Conservation (phyloP, 2,797 vertebrate species). For the Myotis myotis region DNA sequence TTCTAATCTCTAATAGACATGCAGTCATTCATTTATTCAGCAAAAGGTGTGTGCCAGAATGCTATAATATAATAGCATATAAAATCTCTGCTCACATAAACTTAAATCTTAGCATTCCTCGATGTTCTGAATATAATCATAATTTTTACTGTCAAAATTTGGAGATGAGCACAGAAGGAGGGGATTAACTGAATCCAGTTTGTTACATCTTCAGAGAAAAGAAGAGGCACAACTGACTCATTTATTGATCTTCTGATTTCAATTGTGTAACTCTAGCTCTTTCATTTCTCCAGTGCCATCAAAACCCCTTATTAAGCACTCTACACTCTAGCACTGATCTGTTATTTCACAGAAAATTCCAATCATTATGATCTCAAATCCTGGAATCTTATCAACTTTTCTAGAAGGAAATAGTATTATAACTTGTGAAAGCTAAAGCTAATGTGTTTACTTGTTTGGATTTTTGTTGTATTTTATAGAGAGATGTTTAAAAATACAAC, state of each 20-base stretch:
- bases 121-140: neutral
- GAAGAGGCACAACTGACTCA: rapidly evolving
- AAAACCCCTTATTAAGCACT: neutral
- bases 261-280: rapidly evolving
- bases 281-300: too few species aligned
- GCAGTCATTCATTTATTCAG: neutral
- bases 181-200: neutral
- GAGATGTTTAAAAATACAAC: neutral
- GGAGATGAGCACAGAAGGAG: neutral
- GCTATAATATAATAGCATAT: rapidly evolving
- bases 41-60: too few species aligned
- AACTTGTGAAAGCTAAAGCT: neutral
- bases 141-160: neutral
- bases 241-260: neutral
- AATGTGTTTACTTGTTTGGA: neutral
- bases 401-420: neutral
- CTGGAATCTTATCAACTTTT: neutral
- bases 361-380: too few species aligned
- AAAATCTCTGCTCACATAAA: neutral
- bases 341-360: neutral
- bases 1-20: neutral
- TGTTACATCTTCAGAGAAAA: neutral
- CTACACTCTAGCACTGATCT: rapidly evolving
- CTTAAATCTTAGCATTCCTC: too few species aligned
- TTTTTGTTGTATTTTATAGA: neutral